These are phyloP conservation scores for Vesta saturnalis DNA, from an alignment of 2,888 invertebrate genomes.

Conservation along the genomic window DNA sequence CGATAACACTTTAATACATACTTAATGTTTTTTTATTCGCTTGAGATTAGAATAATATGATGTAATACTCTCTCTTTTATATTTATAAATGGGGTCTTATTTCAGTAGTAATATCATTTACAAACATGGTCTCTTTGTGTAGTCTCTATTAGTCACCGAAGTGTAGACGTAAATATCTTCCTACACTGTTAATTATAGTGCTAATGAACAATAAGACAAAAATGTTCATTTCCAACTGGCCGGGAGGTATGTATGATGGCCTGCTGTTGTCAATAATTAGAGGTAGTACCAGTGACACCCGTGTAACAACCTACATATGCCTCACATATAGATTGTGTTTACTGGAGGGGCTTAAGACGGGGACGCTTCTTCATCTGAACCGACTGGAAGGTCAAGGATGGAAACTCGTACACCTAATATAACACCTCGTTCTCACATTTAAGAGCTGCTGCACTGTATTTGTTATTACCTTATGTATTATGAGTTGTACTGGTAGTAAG, in stretches of 20 bases:
- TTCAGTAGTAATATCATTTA: too few relatives aligned
- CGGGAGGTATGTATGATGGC: constrained; percentile 46
- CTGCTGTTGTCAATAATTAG: constrained; percentile 47
- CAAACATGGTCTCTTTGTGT: background rate
- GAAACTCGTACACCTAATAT: constrained; percentile 42
- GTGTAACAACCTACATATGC: constrained; percentile 37
- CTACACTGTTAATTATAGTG: constrained; percentile 48
- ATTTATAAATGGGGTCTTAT: too few relatives aligned
- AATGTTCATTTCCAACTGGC: constrained; percentile 41
- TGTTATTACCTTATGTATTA: constrained; percentile 39
- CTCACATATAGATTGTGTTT: constrained; percentile 16
- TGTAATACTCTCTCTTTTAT: too few relatives aligned
- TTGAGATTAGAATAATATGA: too few relatives aligned
- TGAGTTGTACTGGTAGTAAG: constrained; percentile 40
- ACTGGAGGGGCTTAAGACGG: constrained; percentile 33
- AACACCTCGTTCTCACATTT: constrained; percentile 46
- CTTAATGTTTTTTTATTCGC: too few relatives aligned
- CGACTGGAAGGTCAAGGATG: constrained; percentile 46
- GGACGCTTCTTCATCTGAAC: constrained; percentile 43
- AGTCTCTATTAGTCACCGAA: background rate
- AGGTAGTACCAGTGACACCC: constrained; percentile 44
- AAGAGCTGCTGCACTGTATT: constrained; percentile 40
- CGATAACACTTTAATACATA: too few relatives aligned
- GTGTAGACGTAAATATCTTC: background rate
- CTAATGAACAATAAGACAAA: constrained; percentile 50